These are phyloP conservation scores for Cyprinodon tularosa DNA, from an alignment of 2,113 vertebrate species.

Conservation along the genomic window DNA sequence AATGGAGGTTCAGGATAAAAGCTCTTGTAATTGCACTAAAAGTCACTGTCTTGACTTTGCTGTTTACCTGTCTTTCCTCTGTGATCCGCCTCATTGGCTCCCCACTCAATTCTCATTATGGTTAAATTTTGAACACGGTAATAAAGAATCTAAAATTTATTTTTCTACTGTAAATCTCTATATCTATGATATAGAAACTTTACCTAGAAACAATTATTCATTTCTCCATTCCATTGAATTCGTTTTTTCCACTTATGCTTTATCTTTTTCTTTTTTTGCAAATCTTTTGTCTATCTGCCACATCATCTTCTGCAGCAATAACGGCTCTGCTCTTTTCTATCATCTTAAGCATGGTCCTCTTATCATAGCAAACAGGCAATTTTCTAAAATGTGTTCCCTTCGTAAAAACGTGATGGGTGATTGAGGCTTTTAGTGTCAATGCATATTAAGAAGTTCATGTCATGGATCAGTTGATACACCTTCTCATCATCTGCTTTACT, in stretches of 20 bases:
- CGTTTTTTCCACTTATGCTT: conserved; percentile 18
- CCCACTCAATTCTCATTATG: conserved; percentile 10
- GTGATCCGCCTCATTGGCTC: conserved; percentile 9
- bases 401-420: neutral
- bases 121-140: conserved; percentile 37
- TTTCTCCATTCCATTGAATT: neutral
- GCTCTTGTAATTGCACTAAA: conserved; percentile 63
- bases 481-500: neutral
- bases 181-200: conserved; percentile 14
- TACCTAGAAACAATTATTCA: neutral
- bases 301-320: conserved; percentile 18
- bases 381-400: neutral
- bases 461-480: neutral
- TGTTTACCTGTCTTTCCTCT: conserved; percentile 20
- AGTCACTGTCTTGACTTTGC: conserved; percentile 40
- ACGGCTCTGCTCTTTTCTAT: conserved; percentile 1
- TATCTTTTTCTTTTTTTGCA: neutral
- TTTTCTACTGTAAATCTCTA: conserved; percentile 8
- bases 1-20: conserved; percentile 39
- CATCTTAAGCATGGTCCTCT: conserved; percentile 9
- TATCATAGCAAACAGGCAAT: neutral
- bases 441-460: conserved; percentile 20
- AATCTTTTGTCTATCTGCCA: conserved; percentile 3
- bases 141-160: conserved; percentile 15
- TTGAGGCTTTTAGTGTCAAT: conserved; percentile 7